Conservation (phyloP, 2,797 vertebrate species). For the Anabas testudineus region DNA sequence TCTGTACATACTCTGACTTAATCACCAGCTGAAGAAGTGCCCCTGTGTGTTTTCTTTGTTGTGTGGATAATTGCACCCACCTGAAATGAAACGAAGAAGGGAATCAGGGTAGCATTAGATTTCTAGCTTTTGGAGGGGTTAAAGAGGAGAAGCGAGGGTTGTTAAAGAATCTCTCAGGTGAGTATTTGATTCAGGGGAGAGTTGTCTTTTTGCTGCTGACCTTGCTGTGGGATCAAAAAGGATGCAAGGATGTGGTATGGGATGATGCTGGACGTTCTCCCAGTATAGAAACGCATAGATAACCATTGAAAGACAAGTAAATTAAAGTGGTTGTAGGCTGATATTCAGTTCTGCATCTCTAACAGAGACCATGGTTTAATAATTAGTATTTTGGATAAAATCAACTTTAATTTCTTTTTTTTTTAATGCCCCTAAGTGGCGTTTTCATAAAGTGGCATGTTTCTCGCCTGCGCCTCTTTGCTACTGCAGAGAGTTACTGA, state of each 20-base stretch:
- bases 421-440: conserved; percentile 33
- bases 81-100: conserved; percentile 14
- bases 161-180: conserved; percentile 44
- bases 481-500: conserved; percentile 45
- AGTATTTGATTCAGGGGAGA: conserved; percentile 12
- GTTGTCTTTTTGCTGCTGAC: conserved; percentile 32
- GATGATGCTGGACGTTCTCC: conserved; percentile 1
- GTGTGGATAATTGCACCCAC: conserved; percentile 43
- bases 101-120: conserved; percentile 30
- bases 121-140: no score
- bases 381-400: not conserved
- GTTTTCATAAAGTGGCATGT: conserved; percentile 52
- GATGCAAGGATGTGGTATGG: not conserved
- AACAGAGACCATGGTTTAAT: not conserved
- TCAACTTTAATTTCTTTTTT: not conserved
- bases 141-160: conserved; percentile 20
- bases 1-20: not conserved
- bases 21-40: conserved; percentile 2
- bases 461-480: conserved; percentile 30
- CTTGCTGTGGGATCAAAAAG: conserved; percentile 19
- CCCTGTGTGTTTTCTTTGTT: conserved; percentile 1
- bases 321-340: no score
- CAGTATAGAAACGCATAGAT: not conserved
- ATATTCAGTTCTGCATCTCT: not conserved
- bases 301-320: not conserved